Base-by-base conservation (phyloP, 2,113 vertebrate species). In the Calyptomena viridis region DNA sequence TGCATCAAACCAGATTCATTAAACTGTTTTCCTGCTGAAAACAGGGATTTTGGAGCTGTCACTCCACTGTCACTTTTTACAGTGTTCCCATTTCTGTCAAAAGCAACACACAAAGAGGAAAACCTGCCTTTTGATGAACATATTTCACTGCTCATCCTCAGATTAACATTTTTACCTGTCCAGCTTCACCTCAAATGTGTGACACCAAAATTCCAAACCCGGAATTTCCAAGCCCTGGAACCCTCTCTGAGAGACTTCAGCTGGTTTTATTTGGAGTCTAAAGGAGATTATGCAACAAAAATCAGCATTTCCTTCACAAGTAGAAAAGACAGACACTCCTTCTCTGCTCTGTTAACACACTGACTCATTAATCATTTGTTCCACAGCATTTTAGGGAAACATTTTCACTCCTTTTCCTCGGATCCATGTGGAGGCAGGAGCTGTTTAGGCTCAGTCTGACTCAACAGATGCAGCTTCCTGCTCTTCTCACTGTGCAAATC, bases 31-130 rank as follows among this genome's bases (percentile, higher is more conserved):
- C n/a, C 39, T 49, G 37, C 37, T 37, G 50, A 53, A 76, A 86
- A 33, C 11, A 25, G 4, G 12, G 33, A 35, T 42, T 69, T 90
- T 6, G 37, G 78, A 90, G 28, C n/a, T 53, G 42, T 11, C 0
- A 0, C 69, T 59, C n/a, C 59, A 7, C 7, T 4, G 25, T 4
- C 19, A 9, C 8, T 46, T 86, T n/a, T 35, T 11, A 15, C 1
- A 12, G 6, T 6, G 4, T 60, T 88, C 72, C 39, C 7, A 3
- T 28, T 93, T 46, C 22, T 68, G 6, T 25, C 22, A 31, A 16
- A 11, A 25, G 59, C 78, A 85, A 37, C 7, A 13, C 14, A 55
- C 9, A 2, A 23, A 40, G 20, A 67, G 23, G 19, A 28, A 64
- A 90, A 66, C 3, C 3, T 25, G 13, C 6, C 4, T 42, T 73